Percentiles rank a stretch among this genome's conserved stretches.
Conservation (phyloP, 2,113 vertebrate genomes). For the Piaya cayana region DNA sequence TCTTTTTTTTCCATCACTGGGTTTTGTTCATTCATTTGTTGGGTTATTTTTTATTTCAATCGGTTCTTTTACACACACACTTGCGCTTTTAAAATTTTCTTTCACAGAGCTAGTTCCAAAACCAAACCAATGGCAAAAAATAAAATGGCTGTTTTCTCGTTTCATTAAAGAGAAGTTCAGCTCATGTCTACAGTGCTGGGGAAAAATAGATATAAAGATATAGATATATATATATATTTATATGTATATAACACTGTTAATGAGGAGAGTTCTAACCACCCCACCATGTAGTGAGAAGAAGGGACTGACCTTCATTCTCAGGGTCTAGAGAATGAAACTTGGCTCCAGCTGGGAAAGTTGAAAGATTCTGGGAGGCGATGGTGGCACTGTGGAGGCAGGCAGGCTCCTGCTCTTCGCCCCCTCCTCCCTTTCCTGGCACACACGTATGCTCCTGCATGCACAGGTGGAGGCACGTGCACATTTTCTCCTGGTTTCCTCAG, state of each 20-base stretch:
- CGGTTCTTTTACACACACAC: constrained; percentile 64
- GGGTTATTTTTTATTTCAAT: not conserved
- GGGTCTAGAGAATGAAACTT: constrained; percentile 58
- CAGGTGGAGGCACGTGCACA: fast-evolving
- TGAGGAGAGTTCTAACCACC: constrained; percentile 80
- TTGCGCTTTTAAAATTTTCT: constrained; percentile 69
- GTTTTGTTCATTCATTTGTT: constrained; percentile 30
- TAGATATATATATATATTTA: constrained; percentile 83
- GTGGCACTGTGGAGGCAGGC: not conserved
- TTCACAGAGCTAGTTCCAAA: constrained; percentile 76
- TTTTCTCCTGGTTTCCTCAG: constrained; percentile 2
- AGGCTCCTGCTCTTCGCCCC: not conserved
- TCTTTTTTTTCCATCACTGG: constrained; percentile 34
- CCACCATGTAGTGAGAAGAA: constrained; percentile 71
- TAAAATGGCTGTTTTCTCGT: constrained; percentile 75
- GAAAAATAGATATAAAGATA: constrained; percentile 81
- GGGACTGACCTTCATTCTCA: constrained; percentile 64
- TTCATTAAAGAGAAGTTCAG: constrained; percentile 76
- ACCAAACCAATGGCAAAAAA: constrained; percentile 72
- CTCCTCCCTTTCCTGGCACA: not conserved
- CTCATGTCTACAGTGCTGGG: constrained; percentile 80
- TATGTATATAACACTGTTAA: constrained; percentile 84
- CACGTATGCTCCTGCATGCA: fast-evolving
- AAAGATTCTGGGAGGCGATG: not conserved
- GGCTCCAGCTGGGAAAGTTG: constrained; percentile 56